phyloP scores from a whole-genome alignment of 35 echinoderm and acorn worm species.

The Heliocidaris tuberculata region DNA sequence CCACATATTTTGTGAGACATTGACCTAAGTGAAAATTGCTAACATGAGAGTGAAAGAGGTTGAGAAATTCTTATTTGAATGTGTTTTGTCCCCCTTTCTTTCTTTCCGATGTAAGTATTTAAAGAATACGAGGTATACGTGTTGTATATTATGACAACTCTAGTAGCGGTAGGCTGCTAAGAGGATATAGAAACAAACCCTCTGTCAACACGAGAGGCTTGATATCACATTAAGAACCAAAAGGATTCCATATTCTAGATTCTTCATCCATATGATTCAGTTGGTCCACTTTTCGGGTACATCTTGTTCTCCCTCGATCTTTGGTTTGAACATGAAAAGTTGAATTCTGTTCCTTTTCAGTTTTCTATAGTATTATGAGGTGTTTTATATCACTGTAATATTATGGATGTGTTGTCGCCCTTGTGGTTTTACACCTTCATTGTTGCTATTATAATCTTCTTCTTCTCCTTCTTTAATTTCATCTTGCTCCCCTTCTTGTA shows the following conservation, averaged over 20 bases:
- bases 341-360: background rate
- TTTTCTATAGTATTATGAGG: background rate
- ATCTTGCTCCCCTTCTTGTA: too few species aligned
- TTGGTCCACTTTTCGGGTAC: slow-evolving; percentile 7
- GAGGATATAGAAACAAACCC: background rate
- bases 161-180: background rate
- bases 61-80: background rate
- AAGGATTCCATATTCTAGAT: slow-evolving; percentile 1
- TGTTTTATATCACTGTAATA: background rate
- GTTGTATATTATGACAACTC: slow-evolving; percentile 12
- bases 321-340: background rate
- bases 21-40: background rate
- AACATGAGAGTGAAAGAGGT: background rate
- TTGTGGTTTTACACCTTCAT: background rate
- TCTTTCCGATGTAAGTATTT: background rate
- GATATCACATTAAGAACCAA: slow-evolving; percentile 18
- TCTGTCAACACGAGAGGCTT: background rate
- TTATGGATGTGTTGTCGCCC: background rate
- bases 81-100: background rate
- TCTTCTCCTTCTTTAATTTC: background rate
- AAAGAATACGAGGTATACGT: background rate
- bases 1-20: background rate
- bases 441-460: background rate
- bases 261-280: background rate
- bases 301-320: background rate